Evolutionary conservation across 2,113 vertebrate genomes (phyloP).

Genomic region (Penelope pileata): DNA sequence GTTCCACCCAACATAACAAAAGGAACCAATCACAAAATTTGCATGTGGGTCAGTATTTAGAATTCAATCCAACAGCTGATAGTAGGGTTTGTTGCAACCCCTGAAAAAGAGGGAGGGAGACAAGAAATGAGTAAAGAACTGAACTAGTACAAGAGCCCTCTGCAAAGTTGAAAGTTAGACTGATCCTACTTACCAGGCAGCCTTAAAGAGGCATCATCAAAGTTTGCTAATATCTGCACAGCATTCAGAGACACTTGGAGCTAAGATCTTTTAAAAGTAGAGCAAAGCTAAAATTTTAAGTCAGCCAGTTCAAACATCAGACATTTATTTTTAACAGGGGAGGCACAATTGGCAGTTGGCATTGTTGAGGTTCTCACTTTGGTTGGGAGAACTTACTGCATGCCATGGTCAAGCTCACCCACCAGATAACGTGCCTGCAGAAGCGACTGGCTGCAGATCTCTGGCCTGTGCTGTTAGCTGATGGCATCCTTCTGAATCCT

Average conservation of each 20-base stretch:
- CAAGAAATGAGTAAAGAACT: neutral
- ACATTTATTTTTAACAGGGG: neutral
- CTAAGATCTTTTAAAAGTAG: neutral
- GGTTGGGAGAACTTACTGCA: neutral
- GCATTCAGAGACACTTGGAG: neutral
- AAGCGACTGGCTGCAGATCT: neutral
- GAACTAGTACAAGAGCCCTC: neutral
- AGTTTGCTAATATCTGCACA: neutral
- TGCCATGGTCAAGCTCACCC: neutral
- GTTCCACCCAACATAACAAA: conserved; percentile 27
- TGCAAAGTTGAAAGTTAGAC: neutral
- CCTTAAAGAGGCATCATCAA: neutral
- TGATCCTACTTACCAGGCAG: neutral
- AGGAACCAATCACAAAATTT: conserved; percentile 41
- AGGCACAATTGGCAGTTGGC: neutral
- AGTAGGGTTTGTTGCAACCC: neutral
- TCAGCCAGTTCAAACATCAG: neutral
- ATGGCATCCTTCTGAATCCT: neutral
- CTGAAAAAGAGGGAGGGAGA: no score
- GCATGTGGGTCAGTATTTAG: neutral
- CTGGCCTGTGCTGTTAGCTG: neutral
- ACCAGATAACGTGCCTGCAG: neutral
- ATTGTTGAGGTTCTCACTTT: neutral
- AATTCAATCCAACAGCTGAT: neutral
- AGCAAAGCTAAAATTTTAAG: neutral